Evolutionary conservation across 2,888 invertebrate genomes (phyloP).

Genomic region (Eurytoma californica): DNA sequence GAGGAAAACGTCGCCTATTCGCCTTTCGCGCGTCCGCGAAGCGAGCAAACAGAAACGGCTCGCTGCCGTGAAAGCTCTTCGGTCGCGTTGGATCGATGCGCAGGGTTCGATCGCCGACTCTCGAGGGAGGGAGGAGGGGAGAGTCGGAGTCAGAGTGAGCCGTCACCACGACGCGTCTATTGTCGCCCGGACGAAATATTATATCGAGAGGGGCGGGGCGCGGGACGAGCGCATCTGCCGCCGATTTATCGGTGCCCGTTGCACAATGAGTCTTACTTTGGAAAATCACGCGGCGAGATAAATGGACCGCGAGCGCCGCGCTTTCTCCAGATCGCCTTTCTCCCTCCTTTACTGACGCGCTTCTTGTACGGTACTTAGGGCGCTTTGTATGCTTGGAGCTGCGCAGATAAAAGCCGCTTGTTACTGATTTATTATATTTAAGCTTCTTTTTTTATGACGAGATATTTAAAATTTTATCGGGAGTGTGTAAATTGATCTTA

Average conservation of each 20-base stretch:
- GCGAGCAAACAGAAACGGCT: too few relatives aligned
- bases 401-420: neutral
- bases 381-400: constrained; percentile 18
- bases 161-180: neutral
- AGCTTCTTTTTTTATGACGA: neutral
- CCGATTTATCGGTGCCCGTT: constrained; percentile 41
- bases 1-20: too few relatives aligned
- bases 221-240: constrained; percentile 39
- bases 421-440: neutral
- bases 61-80: too few relatives aligned
- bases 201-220: neutral
- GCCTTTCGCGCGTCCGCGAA: too few relatives aligned
- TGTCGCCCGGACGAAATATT: too few relatives aligned
- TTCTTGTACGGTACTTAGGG: neutral
- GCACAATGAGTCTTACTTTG: constrained; percentile 35
- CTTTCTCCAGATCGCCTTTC: neutral
- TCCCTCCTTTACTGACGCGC: constrained; percentile 1
- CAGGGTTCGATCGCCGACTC: too few relatives aligned
- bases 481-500: too few relatives aligned
- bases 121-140: too few relatives aligned
- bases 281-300: constrained; percentile 54
- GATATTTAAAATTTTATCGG: too few relatives aligned
- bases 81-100: too few relatives aligned
- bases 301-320: constrained; percentile 39
- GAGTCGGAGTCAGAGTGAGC: constrained; percentile 18